A percentile compares a stretch with the other conserved stretches of the same genome.
phyloP scores from a whole-genome alignment of 2,113 vertebrate species.

The Pachycephala philippinensis region DNA sequence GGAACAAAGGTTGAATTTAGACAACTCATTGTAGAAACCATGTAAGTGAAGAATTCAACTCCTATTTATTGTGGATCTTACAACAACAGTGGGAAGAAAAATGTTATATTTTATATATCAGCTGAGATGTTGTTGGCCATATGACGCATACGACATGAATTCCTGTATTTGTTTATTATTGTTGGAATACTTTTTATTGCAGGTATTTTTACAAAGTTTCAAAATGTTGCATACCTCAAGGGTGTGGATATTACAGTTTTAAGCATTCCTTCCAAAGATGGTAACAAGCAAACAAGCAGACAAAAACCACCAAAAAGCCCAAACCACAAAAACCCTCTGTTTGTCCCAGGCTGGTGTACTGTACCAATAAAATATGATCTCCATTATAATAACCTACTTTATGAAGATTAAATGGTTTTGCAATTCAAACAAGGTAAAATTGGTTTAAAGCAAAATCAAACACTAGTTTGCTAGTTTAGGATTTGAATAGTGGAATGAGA shows the following conservation, averaged over 20 bases:
- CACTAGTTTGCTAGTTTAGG: constrained; percentile 77
- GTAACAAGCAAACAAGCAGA: not conserved
- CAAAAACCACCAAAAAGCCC: not conserved
- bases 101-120: not conserved
- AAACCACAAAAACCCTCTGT: not conserved
- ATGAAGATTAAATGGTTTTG: constrained; percentile 85
- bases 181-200: not conserved
- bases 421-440: constrained; percentile 84
- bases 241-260: not conserved
- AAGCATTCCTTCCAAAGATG: not conserved
- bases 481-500: constrained; percentile 84
- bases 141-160: not conserved
- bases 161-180: not conserved
- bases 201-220: not conserved
- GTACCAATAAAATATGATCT: constrained; percentile 75
- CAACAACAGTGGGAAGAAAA: not conserved
- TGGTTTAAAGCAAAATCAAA: constrained; percentile 84
- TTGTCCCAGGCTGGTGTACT: constrained; percentile 55
- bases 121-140: not conserved
- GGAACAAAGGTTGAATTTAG: not conserved
- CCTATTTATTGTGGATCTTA: not conserved
- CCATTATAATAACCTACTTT: constrained; percentile 84
- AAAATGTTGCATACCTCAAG: not conserved
- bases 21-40: not conserved
- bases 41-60: not conserved